Evolutionary conservation across 2,797 vertebrate species (phyloP).

Genomic region (Rhincodon typus): DNA sequence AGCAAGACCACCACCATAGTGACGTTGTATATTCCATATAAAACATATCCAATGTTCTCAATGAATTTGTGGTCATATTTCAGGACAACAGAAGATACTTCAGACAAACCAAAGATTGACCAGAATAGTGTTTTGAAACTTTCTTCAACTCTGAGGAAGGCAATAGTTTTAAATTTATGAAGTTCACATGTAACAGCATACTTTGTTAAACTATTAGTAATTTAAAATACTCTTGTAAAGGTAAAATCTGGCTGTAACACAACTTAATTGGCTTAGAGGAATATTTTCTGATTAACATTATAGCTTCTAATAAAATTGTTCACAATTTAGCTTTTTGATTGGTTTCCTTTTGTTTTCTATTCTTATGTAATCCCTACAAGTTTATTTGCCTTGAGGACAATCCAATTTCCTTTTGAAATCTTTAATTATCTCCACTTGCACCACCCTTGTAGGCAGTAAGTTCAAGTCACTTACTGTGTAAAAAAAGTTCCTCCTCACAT

Average conservation of each 20-base stretch:
- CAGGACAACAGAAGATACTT: constrained; percentile 92
- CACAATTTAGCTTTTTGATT: background rate
- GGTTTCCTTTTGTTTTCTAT: background rate
- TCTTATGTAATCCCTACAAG: background rate
- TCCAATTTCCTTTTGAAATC: no score
- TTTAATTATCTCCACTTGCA: no score
- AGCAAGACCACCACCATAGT: constrained; percentile 97
- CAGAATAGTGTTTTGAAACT: constrained; percentile 87
- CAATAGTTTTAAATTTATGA: constrained; percentile 29
- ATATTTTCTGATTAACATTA: background rate
- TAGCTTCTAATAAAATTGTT: background rate
- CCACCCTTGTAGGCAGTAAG: no score
- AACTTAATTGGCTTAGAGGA: background rate
- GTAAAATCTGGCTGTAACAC: background rate
- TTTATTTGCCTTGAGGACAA: no score
- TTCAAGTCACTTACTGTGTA: no score
- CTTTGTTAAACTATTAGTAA: background rate
- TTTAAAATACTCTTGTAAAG: background rate
- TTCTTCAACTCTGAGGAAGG: constrained; percentile 77
- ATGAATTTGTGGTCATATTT: constrained; percentile 86
- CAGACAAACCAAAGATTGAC: constrained; percentile 92
- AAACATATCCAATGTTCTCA: constrained; percentile 80
- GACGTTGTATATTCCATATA: constrained; percentile 97
- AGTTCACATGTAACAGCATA: background rate
- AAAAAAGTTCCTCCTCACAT: no score